Evolutionary conservation across 1,140 invertebrate species (phyloP).

Genomic region (Drosophila pachea): DNA sequence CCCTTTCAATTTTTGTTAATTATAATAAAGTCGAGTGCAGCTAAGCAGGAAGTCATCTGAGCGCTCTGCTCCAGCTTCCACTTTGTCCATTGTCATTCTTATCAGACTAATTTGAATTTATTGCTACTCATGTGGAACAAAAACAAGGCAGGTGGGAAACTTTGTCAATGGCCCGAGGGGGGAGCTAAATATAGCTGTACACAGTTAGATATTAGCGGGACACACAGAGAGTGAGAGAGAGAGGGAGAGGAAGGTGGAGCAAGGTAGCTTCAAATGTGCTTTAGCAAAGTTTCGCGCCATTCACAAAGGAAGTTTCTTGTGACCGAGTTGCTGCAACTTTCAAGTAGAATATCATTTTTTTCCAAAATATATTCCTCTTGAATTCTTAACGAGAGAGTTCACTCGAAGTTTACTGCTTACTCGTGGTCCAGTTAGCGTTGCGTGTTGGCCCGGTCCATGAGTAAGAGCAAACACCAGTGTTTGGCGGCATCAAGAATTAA

Average conservation of each 20-base stretch:
- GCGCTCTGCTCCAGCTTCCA: conserved; percentile 4
- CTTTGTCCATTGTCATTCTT: conserved; percentile 47
- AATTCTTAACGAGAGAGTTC: no score
- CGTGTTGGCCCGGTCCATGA: neutral
- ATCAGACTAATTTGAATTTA: conserved; percentile 62
- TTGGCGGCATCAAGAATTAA: conserved; percentile 41
- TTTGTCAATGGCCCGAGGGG: neutral
- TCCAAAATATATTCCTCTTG: neutral
- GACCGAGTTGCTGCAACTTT: no score
- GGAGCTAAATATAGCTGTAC: no score
- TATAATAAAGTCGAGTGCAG: conserved; percentile 62
- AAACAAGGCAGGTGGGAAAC: neutral
- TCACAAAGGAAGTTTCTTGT: no score
- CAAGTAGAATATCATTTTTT: no score
- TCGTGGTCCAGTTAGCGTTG: neutral
- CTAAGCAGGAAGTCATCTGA: conserved; percentile 20
- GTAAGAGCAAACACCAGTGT: conserved; percentile 13
- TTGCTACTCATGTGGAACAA: conserved; percentile 36
- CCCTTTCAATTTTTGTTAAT: conserved; percentile 73
- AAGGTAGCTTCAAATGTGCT: no score
- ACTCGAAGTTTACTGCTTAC: no score
- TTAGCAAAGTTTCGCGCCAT: no score
- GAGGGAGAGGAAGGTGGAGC: no score
- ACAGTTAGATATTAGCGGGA: no score
- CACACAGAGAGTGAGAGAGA: no score